Conservation (phyloP, 2,888 invertebrate genomes). For the Cybosia mesomella region DNA sequence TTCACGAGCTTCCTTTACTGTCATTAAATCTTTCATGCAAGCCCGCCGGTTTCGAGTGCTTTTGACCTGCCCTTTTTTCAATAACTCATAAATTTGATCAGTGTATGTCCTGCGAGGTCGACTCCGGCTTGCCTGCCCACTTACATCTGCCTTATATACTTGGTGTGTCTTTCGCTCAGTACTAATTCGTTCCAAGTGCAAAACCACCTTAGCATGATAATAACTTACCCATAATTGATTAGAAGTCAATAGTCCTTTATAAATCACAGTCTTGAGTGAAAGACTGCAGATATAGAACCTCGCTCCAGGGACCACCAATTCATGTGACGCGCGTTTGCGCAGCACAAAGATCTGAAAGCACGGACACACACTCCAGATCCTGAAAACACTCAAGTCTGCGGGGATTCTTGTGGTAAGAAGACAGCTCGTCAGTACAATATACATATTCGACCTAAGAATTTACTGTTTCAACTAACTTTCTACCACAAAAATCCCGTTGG, state of each 20-base stretch:
- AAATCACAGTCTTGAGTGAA: slow-evolving; percentile 95
- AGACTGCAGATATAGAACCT: slow-evolving; percentile 99
- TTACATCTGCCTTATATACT: too few relatives aligned
- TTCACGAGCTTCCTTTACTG: too few relatives aligned
- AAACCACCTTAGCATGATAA: too few relatives aligned
- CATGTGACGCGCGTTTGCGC: slow-evolving; percentile 97
- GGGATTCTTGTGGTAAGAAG: slow-evolving; percentile 52
- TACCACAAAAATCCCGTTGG: slow-evolving; percentile 39
- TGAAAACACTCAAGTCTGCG: slow-evolving; percentile 38
- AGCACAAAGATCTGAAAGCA: slow-evolving; percentile 94
- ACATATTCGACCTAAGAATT: not conserved
- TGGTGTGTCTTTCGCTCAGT: too few relatives aligned
- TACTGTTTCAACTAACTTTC: not conserved
- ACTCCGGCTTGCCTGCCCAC: too few relatives aligned
- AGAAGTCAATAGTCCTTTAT: slow-evolving; percentile 99
- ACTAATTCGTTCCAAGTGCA: too few relatives aligned
- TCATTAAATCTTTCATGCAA: too few relatives aligned
- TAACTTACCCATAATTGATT: slow-evolving; percentile 93
- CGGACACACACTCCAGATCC: slow-evolving; percentile 41
- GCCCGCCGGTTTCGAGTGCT: too few relatives aligned
- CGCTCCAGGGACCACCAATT: slow-evolving; percentile 93
- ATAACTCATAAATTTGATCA: too few relatives aligned
- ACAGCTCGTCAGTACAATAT: not conserved
- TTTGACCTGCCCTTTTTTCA: too few relatives aligned
- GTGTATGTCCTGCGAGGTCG: too few relatives aligned